Conservation (phyloP, 2,888 invertebrate species). For the Nemurella pictetii region DNA sequence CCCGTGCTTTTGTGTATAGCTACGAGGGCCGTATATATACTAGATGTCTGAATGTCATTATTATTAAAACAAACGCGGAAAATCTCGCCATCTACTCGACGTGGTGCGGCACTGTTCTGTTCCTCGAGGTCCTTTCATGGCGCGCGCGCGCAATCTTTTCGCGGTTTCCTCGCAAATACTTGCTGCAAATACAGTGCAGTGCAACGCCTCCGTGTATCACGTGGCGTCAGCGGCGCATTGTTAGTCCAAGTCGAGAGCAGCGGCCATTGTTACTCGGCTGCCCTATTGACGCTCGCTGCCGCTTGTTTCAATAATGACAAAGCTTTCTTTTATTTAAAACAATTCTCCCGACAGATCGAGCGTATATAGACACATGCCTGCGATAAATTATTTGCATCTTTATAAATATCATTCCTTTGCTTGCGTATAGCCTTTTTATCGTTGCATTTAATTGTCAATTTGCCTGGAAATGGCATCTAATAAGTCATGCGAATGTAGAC, state of each 20-base stretch:
- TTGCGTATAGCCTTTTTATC: neutral
- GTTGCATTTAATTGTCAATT: neutral
- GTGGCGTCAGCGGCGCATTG: neutral
- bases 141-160: slow-evolving; percentile 26
- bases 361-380: neutral
- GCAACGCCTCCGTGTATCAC: too few species aligned
- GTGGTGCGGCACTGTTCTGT: too few species aligned
- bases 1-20: neutral
- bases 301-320: slow-evolving; percentile 2
- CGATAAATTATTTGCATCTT: neutral
- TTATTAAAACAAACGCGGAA: slow-evolving; percentile 11
- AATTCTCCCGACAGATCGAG: neutral
- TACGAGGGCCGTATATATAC: neutral
- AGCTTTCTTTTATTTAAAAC: slow-evolving; percentile 19
- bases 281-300: neutral
- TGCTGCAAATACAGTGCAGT: neutral
- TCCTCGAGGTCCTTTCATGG: slow-evolving; percentile 5
- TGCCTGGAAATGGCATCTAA: neutral
- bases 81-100: neutral
- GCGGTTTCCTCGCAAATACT: neutral
- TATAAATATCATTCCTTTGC: neutral
- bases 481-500: neutral
- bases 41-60: neutral
- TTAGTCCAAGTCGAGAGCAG: neutral
- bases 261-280: neutral